Evolutionary conservation across 2,797 vertebrate genomes (phyloP).

Genomic region (Atherinosoma microstoma): DNA sequence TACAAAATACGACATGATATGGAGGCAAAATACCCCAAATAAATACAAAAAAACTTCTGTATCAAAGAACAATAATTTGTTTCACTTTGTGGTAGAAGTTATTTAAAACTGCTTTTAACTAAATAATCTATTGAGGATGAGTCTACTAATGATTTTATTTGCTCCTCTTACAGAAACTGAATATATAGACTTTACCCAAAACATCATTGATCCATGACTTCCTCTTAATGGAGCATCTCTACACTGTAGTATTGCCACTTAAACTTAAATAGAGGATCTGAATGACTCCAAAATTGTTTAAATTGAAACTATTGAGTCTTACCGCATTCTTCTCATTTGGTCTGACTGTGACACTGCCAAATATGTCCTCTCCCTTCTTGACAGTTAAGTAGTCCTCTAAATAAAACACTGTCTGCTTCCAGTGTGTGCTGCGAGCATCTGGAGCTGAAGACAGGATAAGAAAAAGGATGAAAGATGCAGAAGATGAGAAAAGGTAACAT

Average conservation of each 20-base stretch:
- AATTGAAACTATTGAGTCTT: slow-evolving; percentile 61
- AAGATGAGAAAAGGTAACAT: neutral
- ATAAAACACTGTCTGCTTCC: slow-evolving; percentile 99
- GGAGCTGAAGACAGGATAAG: slow-evolving; percentile 83
- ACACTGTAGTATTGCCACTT: neutral
- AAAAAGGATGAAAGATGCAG: neutral
- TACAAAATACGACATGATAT: neutral
- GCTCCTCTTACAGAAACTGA: neutral
- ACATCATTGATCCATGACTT: neutral
- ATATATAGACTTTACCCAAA: neutral
- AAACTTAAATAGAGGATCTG: neutral
- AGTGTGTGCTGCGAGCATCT: slow-evolving; percentile 95
- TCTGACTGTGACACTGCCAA: slow-evolving; percentile 92
- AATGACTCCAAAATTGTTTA: neutral
- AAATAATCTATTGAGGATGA: neutral
- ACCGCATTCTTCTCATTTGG: slow-evolving; percentile 98
- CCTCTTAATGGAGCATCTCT: neutral
- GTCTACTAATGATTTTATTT: neutral
- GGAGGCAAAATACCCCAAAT: neutral
- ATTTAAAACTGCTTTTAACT: neutral
- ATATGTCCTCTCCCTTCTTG: slow-evolving; percentile 95
- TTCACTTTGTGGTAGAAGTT: neutral
- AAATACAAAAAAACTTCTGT: too few species aligned
- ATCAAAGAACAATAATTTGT: neutral
- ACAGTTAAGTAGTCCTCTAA: slow-evolving; percentile 97